Conservation (phyloP, 2,113 vertebrate species). For the Cebus imitator region DNA sequence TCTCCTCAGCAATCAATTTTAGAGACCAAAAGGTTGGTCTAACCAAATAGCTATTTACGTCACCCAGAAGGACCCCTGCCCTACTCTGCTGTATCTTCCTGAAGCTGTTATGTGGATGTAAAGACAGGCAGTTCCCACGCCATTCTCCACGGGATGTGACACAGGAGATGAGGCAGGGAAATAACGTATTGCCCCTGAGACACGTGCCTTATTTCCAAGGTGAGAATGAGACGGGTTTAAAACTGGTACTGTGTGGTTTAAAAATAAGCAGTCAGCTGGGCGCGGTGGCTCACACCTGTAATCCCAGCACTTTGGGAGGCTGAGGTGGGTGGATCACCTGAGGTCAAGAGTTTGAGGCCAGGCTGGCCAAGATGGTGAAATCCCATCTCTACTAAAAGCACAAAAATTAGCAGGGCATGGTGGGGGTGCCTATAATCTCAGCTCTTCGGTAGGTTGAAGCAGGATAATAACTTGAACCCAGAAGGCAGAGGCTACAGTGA, state of each 20-base stretch:
- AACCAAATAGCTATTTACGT: neutral
- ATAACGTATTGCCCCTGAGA: neutral
- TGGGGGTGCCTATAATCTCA: too few relatives aligned
- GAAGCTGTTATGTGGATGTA: neutral
- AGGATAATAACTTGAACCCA: too few relatives aligned
- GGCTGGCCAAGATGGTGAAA: too few relatives aligned
- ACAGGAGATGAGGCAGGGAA: neutral
- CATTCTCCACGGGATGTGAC: neutral
- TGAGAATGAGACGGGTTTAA: neutral
- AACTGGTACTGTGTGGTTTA: neutral
- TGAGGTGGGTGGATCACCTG: too few relatives aligned
- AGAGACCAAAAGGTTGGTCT: neutral
- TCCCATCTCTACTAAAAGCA: too few relatives aligned
- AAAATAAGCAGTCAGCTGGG: neutral
- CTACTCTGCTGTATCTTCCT: neutral
- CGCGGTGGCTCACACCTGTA: too few relatives aligned
- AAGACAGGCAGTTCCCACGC: neutral
- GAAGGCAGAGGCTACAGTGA: too few relatives aligned
- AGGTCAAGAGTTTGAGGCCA: too few relatives aligned
- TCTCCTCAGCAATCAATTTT: neutral
- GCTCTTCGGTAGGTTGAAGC: too few relatives aligned
- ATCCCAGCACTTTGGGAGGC: too few relatives aligned
- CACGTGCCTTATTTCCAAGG: neutral
- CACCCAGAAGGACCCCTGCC: too few relatives aligned
- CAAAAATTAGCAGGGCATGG: too few relatives aligned